Conservation (phyloP, 2,888 invertebrate genomes). For the Belgica antarctica region DNA sequence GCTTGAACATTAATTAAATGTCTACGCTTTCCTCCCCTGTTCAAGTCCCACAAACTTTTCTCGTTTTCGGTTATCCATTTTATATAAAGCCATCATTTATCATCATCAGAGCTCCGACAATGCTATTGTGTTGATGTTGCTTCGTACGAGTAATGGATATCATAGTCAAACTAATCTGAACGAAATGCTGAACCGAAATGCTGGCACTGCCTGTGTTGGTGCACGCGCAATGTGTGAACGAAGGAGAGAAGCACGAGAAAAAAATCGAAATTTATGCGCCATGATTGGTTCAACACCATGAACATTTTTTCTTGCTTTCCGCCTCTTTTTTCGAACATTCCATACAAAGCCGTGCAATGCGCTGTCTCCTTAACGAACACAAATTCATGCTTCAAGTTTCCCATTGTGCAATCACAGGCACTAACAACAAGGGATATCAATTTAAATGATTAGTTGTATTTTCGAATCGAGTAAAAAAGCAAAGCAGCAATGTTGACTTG, state of each 20-base stretch:
- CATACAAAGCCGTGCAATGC: not conserved
- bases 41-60: no score
- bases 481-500: not conserved
- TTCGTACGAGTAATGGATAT: conserved; percentile 32
- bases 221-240: not conserved
- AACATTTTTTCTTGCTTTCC: conserved; percentile 25
- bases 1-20: conserved; percentile 34
- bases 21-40: conserved; percentile 14
- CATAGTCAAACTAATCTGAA: conserved; percentile 32
- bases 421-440: conserved; percentile 41
- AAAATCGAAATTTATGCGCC: conserved; percentile 20
- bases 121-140: conserved; percentile 18
- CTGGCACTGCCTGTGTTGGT: conserved; percentile 6
- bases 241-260: conserved; percentile 30
- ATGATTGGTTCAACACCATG: conserved; percentile 36
- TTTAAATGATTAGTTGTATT: conserved; percentile 40
- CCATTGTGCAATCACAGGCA: conserved; percentile 9
- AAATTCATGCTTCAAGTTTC: conserved; percentile 5
- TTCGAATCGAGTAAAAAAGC: conserved; percentile 12
- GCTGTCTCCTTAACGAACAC: not conserved
- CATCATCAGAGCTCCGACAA: conserved; percentile 40
- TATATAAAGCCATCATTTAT: conserved; percentile 43
- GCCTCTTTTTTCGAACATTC: conserved; percentile 36
- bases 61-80: conserved; percentile 37
- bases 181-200: not conserved